Evolutionary conservation across 2,888 invertebrate species (phyloP).

Genomic region (Papilio gigon): DNA sequence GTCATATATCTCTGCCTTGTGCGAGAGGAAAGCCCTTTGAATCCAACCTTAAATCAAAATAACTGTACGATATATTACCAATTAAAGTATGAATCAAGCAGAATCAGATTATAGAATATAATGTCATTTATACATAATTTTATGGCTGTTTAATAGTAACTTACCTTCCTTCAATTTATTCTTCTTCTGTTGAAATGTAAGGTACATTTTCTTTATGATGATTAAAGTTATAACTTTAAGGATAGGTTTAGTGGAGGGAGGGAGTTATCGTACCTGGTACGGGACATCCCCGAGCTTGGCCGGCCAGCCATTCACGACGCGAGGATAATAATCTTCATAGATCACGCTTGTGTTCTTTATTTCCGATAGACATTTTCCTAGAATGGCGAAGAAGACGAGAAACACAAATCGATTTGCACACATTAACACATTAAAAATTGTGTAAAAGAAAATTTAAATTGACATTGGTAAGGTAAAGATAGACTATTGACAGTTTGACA

Average conservation of each 20-base stretch:
- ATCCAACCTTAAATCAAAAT: conserved; percentile 42
- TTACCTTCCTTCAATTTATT: neutral
- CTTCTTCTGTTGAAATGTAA: neutral
- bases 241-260: too few relatives aligned
- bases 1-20: conserved; percentile 46
- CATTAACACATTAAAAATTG: conserved; percentile 30
- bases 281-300: conserved; percentile 61
- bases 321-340: conserved; percentile 46
- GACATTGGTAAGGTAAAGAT: neutral
- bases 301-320: conserved; percentile 56
- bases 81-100: neutral
- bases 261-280: conserved; percentile 62
- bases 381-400: conserved; percentile 8
- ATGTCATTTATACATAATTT: neutral
- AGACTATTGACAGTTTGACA: neutral
- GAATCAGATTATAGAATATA: neutral
- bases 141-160: neutral
- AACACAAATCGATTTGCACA: conserved; percentile 22
- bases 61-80: neutral
- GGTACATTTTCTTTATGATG: neutral
- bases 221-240: neutral
- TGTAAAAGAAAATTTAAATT: neutral
- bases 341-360: conserved; percentile 10
- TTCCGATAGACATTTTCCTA: conserved; percentile 10
- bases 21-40: conserved; percentile 49